These are phyloP conservation scores for Sibirionetta formosa DNA, from an alignment of 2,797 vertebrate genomes.

Conservation along the genomic window DNA sequence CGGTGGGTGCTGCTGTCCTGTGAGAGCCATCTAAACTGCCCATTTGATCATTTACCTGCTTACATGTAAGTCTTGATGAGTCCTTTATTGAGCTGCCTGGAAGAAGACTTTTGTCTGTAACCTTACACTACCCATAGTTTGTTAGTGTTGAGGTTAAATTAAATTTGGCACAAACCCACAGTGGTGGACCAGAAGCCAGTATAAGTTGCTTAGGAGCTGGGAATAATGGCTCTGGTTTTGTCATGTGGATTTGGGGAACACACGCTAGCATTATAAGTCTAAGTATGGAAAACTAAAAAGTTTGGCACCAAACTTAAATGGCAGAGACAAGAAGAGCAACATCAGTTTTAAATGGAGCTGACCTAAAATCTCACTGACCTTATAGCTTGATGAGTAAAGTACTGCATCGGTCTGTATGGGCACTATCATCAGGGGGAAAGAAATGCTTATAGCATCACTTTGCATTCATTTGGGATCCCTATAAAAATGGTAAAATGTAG, in stretches of 20 bases:
- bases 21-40: neutral
- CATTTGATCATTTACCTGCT: neutral
- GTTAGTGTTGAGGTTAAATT: neutral
- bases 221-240: neutral
- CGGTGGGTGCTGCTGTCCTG: neutral
- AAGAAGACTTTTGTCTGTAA: neutral
- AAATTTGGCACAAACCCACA: neutral
- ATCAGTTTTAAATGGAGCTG: constrained; percentile 46
- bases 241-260: neutral
- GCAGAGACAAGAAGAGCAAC: constrained; percentile 23
- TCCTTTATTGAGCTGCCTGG: neutral
- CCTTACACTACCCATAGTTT: rapidly evolving
- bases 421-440: neutral
- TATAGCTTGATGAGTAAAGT: constrained; percentile 14
- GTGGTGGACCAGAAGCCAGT: neutral
- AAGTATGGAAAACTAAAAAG: neutral
- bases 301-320: neutral
- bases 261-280: neutral
- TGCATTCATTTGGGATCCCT: constrained; percentile 40
- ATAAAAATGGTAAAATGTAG: constrained; percentile 43
- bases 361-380: constrained; percentile 56
- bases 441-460: neutral
- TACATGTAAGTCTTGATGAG: neutral
- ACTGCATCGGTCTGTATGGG: neutral
- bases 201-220: neutral